phyloP scores from a whole-genome alignment of 2,797 vertebrate genomes.

The Lophius americanus region DNA sequence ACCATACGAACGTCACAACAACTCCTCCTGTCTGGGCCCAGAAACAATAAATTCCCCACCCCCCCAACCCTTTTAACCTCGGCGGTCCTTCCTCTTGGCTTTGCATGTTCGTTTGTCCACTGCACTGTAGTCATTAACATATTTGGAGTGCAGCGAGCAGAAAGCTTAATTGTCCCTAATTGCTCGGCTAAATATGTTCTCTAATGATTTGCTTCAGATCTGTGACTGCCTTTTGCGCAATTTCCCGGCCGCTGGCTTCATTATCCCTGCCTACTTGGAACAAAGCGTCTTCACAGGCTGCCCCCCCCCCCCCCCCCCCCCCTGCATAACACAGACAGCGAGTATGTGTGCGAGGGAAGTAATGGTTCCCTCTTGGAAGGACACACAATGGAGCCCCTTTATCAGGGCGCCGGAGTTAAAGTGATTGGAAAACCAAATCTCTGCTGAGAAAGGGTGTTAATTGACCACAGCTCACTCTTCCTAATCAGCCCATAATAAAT shows the following conservation, averaged over 20 bases:
- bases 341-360: slow-evolving; percentile 79
- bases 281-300: slow-evolving; percentile 87
- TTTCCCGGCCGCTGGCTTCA: slow-evolving; percentile 88
- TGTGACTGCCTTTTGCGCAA: slow-evolving; percentile 88
- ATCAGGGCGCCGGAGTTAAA: slow-evolving; percentile 83
- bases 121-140: slow-evolving; percentile 87
- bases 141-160: slow-evolving; percentile 90
- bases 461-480: slow-evolving; percentile 82
- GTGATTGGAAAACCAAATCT: slow-evolving; percentile 88
- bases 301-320: slow-evolving; percentile 40
- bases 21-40: slow-evolving; percentile 50
- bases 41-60: slow-evolving; percentile 59
- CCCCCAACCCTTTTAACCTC: slow-evolving; percentile 80
- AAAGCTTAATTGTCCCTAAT: slow-evolving; percentile 96
- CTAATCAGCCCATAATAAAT: slow-evolving; percentile 81
- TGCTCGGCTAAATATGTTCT: slow-evolving; percentile 91
- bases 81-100: slow-evolving; percentile 78
- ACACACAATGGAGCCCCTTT: slow-evolving; percentile 84
- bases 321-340: slow-evolving; percentile 75
- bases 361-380: slow-evolving; percentile 75
- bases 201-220: slow-evolving; percentile 89
- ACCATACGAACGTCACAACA: slow-evolving; percentile 60
- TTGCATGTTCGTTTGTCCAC: slow-evolving; percentile 84
- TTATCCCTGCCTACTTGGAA: slow-evolving; percentile 87
- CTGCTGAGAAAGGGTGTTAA: slow-evolving; percentile 85